Percentiles rank a stretch among this genome's conserved stretches.
Evolutionary conservation across 2,888 invertebrate genomes (phyloP).

Genomic region (Drosophila leonis): DNA sequence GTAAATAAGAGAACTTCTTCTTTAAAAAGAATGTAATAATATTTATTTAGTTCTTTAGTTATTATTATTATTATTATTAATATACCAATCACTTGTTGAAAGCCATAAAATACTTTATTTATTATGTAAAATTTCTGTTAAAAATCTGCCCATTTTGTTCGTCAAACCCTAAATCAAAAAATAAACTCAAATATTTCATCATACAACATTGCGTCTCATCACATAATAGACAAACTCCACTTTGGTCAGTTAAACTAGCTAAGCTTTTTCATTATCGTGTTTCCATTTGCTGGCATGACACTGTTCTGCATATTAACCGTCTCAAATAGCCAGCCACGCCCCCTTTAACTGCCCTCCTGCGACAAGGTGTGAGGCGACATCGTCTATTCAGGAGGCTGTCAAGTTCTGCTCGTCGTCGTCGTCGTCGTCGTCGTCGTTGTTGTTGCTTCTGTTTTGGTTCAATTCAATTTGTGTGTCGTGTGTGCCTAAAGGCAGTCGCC

Average conservation of each 20-base stretch:
- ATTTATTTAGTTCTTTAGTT: too few relatives aligned
- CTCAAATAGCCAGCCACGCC: neutral
- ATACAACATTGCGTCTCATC: neutral
- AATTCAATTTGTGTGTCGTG: conserved; percentile 28
- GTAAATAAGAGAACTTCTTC: too few relatives aligned
- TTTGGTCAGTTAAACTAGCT: neutral
- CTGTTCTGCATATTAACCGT: neutral
- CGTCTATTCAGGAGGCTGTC: conserved; percentile 7
- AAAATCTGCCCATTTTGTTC: too few relatives aligned
- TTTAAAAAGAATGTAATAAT: too few relatives aligned
- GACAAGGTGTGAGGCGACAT: neutral
- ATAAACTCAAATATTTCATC: too few relatives aligned
- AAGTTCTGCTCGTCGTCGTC: neutral
- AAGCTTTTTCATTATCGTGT: neutral
- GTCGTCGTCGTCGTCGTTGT: conserved; percentile 15
- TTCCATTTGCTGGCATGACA: neutral
- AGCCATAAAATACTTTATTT: too few relatives aligned
- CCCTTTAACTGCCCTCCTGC: neutral
- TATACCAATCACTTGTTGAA: too few relatives aligned
- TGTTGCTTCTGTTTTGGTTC: conserved; percentile 27
- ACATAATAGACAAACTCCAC: neutral
- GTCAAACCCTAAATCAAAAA: too few relatives aligned
- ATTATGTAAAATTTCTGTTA: too few relatives aligned
- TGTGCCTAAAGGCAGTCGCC: conserved; percentile 30
- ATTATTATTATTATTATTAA: too few relatives aligned